Evolutionary conservation across 2,797 vertebrate species (phyloP), one percentile per base, ranked within the genome.

Genomic region (Cynodonichthys magdalenae): DNA sequence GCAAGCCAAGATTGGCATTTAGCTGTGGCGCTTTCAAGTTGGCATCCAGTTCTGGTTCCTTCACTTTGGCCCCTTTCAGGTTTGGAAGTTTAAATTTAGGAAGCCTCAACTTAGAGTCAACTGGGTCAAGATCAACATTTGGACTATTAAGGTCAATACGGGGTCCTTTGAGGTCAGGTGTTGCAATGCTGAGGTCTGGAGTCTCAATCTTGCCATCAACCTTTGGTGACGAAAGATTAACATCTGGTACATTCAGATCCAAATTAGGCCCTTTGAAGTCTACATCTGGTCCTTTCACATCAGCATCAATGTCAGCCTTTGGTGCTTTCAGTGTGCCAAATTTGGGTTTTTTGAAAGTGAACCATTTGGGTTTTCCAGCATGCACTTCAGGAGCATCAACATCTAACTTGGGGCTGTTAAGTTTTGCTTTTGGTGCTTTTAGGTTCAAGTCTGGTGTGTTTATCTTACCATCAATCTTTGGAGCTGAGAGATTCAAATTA

Each of bases 281-380:
- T 8, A 84, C 24, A 12, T 77, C 60, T 65, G 89, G 84, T n/a
- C 48, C 61, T 28, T 83, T 87, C 0, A 89, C 10, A 55, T 82
- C 64, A 41, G 71, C 61, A 50, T 87, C 69, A 55, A 83, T 15
- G 14, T 79, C 58, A 61, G 60, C 48, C 31, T 89, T 85, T 46
- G 62, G 73, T 57, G 63, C 65, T 52, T 69, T 90, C 7, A 83
- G 14, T 57, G 79, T 79, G 31, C 76, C 82, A 71, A 69, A 18
- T 67, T 75, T 86, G 28, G 77, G 76, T 72, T 72, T 88, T 50
- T 87, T 90, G 0, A 87, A 27, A 5, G 6, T 81, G 6, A 84
- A 56, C 81, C 68, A 80, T 80, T 85, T 85, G 0, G 67, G 24
- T 69, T 75, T 90, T 55, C 79, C 86, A 61, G 79, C 19, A 55